Evolutionary conservation across 2,888 invertebrate species (phyloP).

Genomic region (Oasisia sp.): DNA sequence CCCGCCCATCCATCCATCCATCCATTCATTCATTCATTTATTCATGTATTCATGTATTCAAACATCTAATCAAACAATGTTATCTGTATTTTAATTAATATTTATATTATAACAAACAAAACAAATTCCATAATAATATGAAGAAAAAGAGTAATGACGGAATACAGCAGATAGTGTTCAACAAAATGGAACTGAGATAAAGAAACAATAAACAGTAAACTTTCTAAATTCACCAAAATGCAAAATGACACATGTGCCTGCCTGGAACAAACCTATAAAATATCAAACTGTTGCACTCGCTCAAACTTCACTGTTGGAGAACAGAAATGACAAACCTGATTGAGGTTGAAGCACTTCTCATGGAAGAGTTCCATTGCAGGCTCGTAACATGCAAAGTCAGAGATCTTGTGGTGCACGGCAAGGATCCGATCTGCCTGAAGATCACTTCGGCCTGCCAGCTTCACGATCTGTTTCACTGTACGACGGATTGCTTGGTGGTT

Average conservation of each 20-base stretch:
- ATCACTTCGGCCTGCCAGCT: constrained; percentile 36
- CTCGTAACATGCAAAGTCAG: constrained; percentile 65
- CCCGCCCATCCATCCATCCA: too few species aligned
- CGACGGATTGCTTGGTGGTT: neutral
- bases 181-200: too few species aligned
- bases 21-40: too few species aligned
- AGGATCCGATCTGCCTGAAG: constrained; percentile 27
- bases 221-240: neutral
- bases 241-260: neutral
- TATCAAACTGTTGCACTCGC: neutral
- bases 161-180: too few species aligned
- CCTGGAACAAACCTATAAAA: constrained; percentile 27
- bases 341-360: constrained; percentile 64
- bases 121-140: too few species aligned
- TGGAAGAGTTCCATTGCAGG: constrained; percentile 58
- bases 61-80: too few species aligned
- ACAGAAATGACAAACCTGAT: constrained; percentile 55
- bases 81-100: too few species aligned
- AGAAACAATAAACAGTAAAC: neutral
- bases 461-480: constrained; percentile 31
- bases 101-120: too few species aligned
- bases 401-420: constrained; percentile 46
- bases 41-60: too few species aligned
- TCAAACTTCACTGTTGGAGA: neutral
- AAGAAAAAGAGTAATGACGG: too few species aligned